These are phyloP conservation scores for Drosophila monieri DNA, from an alignment of 2,888 invertebrate species.

Conservation along the genomic window DNA sequence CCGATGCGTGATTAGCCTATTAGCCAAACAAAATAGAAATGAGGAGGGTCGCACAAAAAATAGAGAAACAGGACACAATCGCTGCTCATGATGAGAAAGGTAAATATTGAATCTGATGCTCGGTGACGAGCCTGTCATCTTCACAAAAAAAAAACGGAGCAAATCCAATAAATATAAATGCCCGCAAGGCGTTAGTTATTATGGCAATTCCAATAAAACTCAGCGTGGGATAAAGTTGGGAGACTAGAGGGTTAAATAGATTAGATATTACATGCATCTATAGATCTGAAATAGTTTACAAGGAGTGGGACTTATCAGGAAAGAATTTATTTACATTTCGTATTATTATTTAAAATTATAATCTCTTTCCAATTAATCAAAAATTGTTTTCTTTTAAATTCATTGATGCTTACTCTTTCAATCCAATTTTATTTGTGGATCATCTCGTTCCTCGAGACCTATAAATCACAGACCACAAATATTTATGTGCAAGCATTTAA, in stretches of 20 bases:
- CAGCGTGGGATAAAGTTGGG: slow-evolving; percentile 61
- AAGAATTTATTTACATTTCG: too few species aligned
- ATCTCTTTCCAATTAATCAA: slow-evolving; percentile 1
- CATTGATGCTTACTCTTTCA: background rate
- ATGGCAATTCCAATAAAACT: slow-evolving; percentile 42
- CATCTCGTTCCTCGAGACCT: slow-evolving; percentile 4
- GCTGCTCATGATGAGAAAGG: slow-evolving; percentile 70
- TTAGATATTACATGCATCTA: too few species aligned
- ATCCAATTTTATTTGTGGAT: slow-evolving; percentile 13
- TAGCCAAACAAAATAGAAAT: slow-evolving; percentile 66
- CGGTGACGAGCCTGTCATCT: slow-evolving; percentile 37
- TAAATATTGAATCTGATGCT: slow-evolving; percentile 72
- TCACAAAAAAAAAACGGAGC: slow-evolving; percentile 13
- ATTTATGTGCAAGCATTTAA: slow-evolving; percentile 72
- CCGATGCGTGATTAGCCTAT: slow-evolving; percentile 80
- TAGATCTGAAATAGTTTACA: too few species aligned
- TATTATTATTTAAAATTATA: background rate
- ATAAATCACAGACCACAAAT: slow-evolving; percentile 35
- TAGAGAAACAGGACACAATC: slow-evolving; percentile 31
- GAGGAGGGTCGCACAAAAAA: slow-evolving; percentile 10
- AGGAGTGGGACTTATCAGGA: too few species aligned
- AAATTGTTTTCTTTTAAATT: background rate
- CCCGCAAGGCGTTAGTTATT: slow-evolving; percentile 63
- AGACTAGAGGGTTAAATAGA: background rate
- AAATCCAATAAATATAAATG: slow-evolving; percentile 58